Base-by-base conservation (phyloP, 2,113 vertebrate genomes). In the Paramisgurnus dabryanus region DNA sequence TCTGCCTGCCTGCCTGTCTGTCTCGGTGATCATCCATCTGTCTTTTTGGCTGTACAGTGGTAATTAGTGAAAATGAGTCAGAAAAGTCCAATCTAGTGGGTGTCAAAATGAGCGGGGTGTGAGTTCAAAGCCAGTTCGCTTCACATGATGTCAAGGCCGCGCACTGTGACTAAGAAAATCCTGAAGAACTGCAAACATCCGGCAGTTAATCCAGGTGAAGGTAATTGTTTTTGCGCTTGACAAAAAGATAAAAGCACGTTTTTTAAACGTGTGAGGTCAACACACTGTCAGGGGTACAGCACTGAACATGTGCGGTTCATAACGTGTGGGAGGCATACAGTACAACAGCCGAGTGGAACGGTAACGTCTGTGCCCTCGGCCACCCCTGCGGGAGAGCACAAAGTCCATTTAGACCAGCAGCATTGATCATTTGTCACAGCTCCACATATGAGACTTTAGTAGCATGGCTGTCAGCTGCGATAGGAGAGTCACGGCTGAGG, bases 341-440 rank as follows among this genome's bases (percentile, higher is more conserved):
- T 57, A 58, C 18, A 72, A 57, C 7, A 47, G 18, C 34, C 2
- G 9, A 60, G 34, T 4, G 7, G 13, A 76, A 39, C 47, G 41
- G 43, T 67, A 43, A 65, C 18, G 22, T 43, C 40, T 4, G 41
- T 57, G 58, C 72, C 75, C n/a, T 43, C 64, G n/a, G 69, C 0
- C 13, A 22, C n/a, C 61, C 76, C 17, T 13, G 63, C 18, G 34
- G 85, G 76, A 68, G 18, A 61, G 47, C n/a, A 4, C 61, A 64
- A 18, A 76, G 55, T 41, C 80, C 50, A 60, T 68, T 82, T 82
- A 82, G 60, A 76, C 79, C 68, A 41, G 67, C 65, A 58, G 67
- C 60, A 68, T 63, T 61, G 76, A 81, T 84, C 66, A 22, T 86
- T 83, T 84, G 80, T 83, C 82, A 82, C 64, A 79, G 63, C 63